A percentile compares a stretch with the other conserved stretches of the same genome.
These are phyloP conservation scores for Pseudorasbora parva DNA, from an alignment of 2,113 vertebrate species.

Conservation along the genomic window DNA sequence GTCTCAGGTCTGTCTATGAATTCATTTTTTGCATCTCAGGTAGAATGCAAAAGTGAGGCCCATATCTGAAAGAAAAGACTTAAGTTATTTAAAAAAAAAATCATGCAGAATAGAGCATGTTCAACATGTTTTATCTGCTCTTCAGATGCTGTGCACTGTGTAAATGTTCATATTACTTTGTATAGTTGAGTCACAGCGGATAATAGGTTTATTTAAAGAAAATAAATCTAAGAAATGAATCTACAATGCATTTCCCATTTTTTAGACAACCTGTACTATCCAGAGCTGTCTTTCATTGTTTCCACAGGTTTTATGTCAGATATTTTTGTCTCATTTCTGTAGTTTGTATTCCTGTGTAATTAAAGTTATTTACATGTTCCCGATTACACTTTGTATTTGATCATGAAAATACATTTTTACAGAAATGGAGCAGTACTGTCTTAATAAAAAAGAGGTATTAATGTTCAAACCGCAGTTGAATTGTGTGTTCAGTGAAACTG, in stretches of 20 bases:
- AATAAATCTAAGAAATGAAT: slow-evolving; percentile 59
- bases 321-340: slow-evolving; percentile 68
- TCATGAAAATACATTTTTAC: slow-evolving; percentile 80
- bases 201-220: slow-evolving; percentile 76
- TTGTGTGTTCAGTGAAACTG: slow-evolving; percentile 2
- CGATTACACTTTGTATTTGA: slow-evolving; percentile 84
- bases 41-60: slow-evolving; percentile 76
- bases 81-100: slow-evolving; percentile 50
- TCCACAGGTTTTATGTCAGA: slow-evolving; percentile 68
- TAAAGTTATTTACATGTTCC: slow-evolving; percentile 75
- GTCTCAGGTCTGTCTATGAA: slow-evolving; percentile 79
- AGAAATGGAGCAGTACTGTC: slow-evolving; percentile 82
- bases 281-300: slow-evolving; percentile 63
- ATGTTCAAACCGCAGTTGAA: slow-evolving; percentile 72
- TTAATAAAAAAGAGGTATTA: slow-evolving; percentile 80
- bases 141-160: slow-evolving; percentile 79
- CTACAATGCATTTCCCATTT: slow-evolving; percentile 61
- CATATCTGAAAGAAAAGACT: slow-evolving; percentile 60
- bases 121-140: slow-evolving; percentile 77
- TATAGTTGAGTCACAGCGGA: slow-evolving; percentile 78
- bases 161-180: slow-evolving; percentile 77
- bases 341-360: slow-evolving; percentile 74
- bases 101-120: slow-evolving; percentile 49
- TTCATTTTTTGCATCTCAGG: slow-evolving; percentile 83
- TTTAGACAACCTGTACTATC: slow-evolving; percentile 64